These are phyloP conservation scores for Argopecten irradians DNA, from an alignment of 1,140 invertebrate genomes.

Conservation along the genomic window DNA sequence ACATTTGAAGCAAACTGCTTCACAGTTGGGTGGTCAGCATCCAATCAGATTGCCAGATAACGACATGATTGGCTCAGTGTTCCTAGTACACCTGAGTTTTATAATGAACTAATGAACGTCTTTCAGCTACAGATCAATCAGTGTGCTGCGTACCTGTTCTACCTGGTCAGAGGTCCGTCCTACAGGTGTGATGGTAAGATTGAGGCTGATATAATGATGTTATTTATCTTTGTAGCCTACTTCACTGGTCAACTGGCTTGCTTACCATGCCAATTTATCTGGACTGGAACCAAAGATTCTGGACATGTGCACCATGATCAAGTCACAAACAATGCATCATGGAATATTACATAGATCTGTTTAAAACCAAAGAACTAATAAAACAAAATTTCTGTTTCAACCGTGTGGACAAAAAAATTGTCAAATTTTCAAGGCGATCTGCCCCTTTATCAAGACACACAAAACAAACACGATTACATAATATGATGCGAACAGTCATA, in stretches of 20 bases:
- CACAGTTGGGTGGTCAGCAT: background rate
- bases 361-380: too few species aligned
- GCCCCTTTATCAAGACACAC: too few species aligned
- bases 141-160: background rate
- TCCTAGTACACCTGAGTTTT: background rate
- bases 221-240: background rate
- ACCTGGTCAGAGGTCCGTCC: background rate
- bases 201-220: background rate
- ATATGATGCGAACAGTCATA: too few species aligned
- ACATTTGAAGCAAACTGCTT: conserved; percentile 17
- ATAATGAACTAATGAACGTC: conserved; percentile 17
- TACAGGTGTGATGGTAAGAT: background rate
- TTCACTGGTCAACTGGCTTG: background rate
- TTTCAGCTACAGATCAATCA: background rate
- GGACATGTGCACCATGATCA: background rate
- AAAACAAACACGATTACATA: too few species aligned
- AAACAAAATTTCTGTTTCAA: too few species aligned
- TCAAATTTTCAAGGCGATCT: too few species aligned
- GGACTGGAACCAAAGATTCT: background rate
- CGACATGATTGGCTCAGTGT: background rate
- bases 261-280: background rate
- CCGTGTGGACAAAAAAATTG: too few species aligned
- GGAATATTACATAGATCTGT: too few species aligned
- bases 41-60: conserved; percentile 2
- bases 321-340: too few species aligned